phyloP scores from a whole-genome alignment of 2,888 invertebrate genomes.

The Malthinus flaveolus region DNA sequence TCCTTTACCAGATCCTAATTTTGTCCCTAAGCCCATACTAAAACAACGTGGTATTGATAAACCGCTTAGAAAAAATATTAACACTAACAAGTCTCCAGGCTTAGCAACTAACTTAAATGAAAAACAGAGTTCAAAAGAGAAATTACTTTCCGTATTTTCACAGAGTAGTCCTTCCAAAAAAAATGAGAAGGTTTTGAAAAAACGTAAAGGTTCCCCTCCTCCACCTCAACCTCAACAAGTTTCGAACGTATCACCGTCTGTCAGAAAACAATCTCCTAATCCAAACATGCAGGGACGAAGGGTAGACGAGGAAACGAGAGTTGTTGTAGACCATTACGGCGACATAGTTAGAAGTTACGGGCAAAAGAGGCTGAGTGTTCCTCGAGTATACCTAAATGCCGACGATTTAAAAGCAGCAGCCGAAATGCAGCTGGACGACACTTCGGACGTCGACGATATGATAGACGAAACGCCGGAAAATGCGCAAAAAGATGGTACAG shows the following conservation, averaged over 20 bases:
- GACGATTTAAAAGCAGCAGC: slow-evolving; percentile 47
- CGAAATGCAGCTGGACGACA: slow-evolving; percentile 38
- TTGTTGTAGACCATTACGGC: slow-evolving; percentile 78
- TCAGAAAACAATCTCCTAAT: slow-evolving; percentile 4
- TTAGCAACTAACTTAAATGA: too few species aligned
- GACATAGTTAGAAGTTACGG: slow-evolving; percentile 77
- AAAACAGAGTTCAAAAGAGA: not conserved
- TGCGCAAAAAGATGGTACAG: not conserved
- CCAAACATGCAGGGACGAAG: slow-evolving; percentile 48
- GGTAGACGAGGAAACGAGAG: slow-evolving; percentile 67
- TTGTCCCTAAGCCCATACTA: slow-evolving; percentile 78
- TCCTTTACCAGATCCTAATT: slow-evolving; percentile 70
- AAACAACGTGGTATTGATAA: slow-evolving; percentile 54
- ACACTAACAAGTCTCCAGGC: slow-evolving; percentile 9
- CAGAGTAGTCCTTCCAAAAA: not conserved
- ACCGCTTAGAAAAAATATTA: slow-evolving; percentile 17
- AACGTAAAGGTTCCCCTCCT: slow-evolving; percentile 24
- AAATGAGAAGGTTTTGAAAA: slow-evolving; percentile 12
- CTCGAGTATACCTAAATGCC: slow-evolving; percentile 35
- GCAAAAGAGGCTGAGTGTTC: slow-evolving; percentile 33
- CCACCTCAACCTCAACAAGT: slow-evolving; percentile 36
- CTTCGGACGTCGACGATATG: slow-evolving; percentile 6
- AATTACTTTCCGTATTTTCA: not conserved
- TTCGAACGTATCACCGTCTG: slow-evolving; percentile 45
- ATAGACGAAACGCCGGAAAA: slow-evolving; percentile 5